Base-by-base conservation (phyloP, 53 echinoderm and acorn worm species). In the Holothuria leucospilota region DNA sequence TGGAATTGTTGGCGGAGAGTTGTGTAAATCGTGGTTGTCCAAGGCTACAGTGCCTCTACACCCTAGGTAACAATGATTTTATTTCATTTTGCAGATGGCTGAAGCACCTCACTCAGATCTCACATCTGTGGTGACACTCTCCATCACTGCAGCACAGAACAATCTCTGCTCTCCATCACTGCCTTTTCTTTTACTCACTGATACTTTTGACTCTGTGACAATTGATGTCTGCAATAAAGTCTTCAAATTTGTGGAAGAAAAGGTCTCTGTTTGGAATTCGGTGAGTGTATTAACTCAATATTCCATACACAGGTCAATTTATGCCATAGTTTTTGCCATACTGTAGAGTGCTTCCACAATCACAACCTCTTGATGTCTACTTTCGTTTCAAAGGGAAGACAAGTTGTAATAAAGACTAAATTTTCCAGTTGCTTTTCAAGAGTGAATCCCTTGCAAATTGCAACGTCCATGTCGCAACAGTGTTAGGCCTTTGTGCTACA, bases 211-310 rank as follows among this genome's bases (percentile, higher is more conserved):
- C 77, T 88, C 95, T 13, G 98, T 98, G 41, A 95, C 98, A 34
- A 95, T 98, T 61, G 91, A 64, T 29, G 86, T 88, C 73, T 95
- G 98, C 84, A 88, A 90, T 51, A 90, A 95, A 62, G 95, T 98
- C 77, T 98, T 98, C 85, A 90, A 88, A 66, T 98, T 98, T 87
- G 98, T 98, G 34, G 98, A 98, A 77, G 93, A 87, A 18, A 86
- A 89, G 63, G 98, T 98, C 13, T 71, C 90, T 34, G 88, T 91
- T 21, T 97, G 98, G 98, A 95, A 93, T 59, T 85, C 83, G 52
- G 97, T 95, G 46, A 88, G 90, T 59, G 23, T 52, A 4, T 20
- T 8, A 46, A 46, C 18, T 56, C 56, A 16, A 56, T 56, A 18
- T 16, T 56, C 8, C 18, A 56, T 56, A 1, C 56, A 56, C 2